phyloP scores from a whole-genome alignment of 2,797 vertebrate species.

The Sebastolobus altivelis region DNA sequence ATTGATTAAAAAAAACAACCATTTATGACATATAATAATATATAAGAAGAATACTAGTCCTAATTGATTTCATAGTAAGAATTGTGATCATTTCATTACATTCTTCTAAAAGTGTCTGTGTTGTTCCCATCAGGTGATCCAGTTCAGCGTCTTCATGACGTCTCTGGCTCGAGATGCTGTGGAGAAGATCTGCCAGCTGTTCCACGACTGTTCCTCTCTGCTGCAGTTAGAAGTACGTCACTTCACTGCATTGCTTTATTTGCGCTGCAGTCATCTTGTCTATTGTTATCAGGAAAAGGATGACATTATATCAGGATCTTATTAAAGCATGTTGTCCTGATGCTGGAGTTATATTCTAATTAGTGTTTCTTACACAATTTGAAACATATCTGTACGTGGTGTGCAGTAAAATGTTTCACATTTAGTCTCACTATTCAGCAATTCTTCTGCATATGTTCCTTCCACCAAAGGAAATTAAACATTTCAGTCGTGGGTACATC shows the following conservation, averaged over 20 bases:
- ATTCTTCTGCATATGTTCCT: background rate
- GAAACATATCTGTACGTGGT: background rate
- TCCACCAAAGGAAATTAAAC: too few species aligned
- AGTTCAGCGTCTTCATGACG: constrained; percentile 73
- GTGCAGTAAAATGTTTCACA: background rate
- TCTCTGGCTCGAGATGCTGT: constrained; percentile 77
- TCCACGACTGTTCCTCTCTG: constrained; percentile 72
- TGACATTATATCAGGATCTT: background rate
- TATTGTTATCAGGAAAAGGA: too few species aligned
- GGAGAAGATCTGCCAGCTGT: constrained; percentile 80
- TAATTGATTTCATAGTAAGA: background rate
- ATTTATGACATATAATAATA: background rate
- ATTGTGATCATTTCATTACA: background rate
- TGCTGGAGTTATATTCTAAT: background rate
- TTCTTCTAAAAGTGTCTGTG: background rate
- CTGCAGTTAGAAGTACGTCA: constrained; percentile 68
- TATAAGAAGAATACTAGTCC: background rate
- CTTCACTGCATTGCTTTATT: fast-evolving
- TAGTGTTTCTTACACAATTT: background rate
- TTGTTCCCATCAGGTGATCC: constrained; percentile 64
- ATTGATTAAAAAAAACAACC: too few species aligned
- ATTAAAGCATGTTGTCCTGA: background rate
- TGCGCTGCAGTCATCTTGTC: background rate
- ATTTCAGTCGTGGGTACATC: too few species aligned
- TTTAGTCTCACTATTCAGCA: background rate